phyloP scores from a whole-genome alignment of 1,140 invertebrate genomes.

The Cardiocondyla obscurior region DNA sequence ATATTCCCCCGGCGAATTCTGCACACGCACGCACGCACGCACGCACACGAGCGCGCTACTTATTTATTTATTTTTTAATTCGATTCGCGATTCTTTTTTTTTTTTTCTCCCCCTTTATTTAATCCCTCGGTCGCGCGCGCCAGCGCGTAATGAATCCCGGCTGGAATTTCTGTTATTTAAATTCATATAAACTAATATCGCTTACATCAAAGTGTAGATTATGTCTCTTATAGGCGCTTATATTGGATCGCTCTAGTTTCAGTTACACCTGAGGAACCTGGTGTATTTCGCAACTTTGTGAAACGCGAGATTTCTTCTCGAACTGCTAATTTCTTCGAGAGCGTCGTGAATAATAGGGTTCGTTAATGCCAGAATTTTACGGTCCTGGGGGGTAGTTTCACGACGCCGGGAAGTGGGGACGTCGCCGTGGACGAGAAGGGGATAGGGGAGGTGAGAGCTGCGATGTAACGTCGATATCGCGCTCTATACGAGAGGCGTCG shows the following conservation, averaged over 20 bases:
- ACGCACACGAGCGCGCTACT: not conserved
- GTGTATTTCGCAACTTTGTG: not conserved
- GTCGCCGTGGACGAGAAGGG: conserved; percentile 12
- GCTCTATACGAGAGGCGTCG: conserved; percentile 81
- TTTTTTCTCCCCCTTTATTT: not conserved
- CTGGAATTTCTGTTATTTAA: not conserved
- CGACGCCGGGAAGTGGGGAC: conserved; percentile 18
- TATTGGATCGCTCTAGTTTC: too few relatives aligned
- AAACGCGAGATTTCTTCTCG: not conserved
- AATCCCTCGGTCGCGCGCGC: not conserved
- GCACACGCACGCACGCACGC: not conserved
- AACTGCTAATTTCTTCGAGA: not conserved
- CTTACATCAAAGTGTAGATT: not conserved
- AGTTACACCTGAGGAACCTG: too few relatives aligned
- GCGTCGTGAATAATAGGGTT: not conserved
- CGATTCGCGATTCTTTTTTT: not conserved
- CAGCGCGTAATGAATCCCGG: not conserved
- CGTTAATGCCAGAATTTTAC: conserved; percentile 36
- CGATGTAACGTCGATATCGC: conserved; percentile 84
- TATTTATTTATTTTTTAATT: conserved; percentile 1
- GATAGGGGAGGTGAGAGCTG: conserved; percentile 44
- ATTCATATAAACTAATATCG: not conserved
- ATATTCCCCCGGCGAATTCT: not conserved
- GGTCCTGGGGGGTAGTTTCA: conserved; percentile 53
- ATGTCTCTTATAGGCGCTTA: too few relatives aligned